Evolutionary conservation across 2,113 vertebrate species (phyloP).

Genomic region (Saguinus midas): DNA sequence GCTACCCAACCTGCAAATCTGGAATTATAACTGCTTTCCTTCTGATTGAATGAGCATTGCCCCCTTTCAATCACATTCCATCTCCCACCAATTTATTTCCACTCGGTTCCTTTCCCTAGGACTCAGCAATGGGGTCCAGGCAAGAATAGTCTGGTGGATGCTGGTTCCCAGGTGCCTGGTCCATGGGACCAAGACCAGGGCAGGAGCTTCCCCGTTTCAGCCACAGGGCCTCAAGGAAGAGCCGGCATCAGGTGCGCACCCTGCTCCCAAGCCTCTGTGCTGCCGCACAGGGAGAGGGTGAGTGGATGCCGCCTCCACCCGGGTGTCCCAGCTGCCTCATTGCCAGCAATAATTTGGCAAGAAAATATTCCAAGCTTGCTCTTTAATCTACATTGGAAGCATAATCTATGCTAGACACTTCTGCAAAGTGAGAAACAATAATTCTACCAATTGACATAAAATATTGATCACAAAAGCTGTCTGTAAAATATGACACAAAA

Average conservation of each 20-base stretch:
- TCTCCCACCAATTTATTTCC: too few relatives aligned
- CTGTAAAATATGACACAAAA: neutral
- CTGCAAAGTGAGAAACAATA: neutral
- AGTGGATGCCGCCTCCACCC: neutral
- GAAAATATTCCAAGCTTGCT: neutral
- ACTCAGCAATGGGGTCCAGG: neutral
- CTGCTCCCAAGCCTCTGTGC: neutral
- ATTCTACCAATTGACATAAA: neutral
- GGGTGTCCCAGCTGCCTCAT: neutral
- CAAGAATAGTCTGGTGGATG: neutral
- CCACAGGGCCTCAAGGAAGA: neutral
- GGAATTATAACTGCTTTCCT: neutral
- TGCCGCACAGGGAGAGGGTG: neutral
- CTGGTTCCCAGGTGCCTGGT: neutral
- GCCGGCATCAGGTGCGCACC: too few relatives aligned
- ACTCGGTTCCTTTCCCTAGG: neutral
- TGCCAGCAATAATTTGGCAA: neutral
- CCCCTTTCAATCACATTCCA: neutral
- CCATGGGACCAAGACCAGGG: neutral
- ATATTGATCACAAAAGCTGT: neutral
- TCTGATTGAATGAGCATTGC: neutral
- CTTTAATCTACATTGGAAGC: neutral
- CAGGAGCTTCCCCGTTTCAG: neutral
- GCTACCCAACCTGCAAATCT: neutral
- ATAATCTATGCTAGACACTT: neutral